Conservation (phyloP, 1,140 invertebrate genomes). For the Drosophila dunni region DNA sequence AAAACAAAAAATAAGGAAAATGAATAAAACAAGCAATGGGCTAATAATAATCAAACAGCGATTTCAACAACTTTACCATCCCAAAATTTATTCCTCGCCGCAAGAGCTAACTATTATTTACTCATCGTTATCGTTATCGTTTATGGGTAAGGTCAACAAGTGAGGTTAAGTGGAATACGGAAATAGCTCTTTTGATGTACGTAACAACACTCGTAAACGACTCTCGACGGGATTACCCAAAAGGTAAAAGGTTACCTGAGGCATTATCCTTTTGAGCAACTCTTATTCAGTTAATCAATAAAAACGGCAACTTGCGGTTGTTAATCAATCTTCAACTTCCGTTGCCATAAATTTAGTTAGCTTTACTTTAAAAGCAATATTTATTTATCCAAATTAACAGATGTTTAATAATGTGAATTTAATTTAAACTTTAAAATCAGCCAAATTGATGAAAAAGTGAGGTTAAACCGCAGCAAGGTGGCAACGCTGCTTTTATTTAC, state of each 20-base stretch:
- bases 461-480: too few species aligned
- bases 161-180: constrained; percentile 44
- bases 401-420: too few species aligned
- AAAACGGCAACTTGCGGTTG: neutral
- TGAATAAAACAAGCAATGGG: constrained; percentile 6
- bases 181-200: constrained; percentile 22
- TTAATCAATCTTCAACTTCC: too few species aligned
- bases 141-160: constrained; percentile 50
- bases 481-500: too few species aligned
- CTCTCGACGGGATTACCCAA: constrained; percentile 17
- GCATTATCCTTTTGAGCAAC: neutral
- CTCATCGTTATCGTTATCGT: constrained; percentile 55
- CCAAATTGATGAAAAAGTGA: too few species aligned
- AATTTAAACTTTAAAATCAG: too few species aligned
- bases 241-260: constrained; percentile 15
- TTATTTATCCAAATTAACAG: too few species aligned
- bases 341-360: too few species aligned
- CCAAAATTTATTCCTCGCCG: neutral
- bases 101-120: constrained; percentile 29
- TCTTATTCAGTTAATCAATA: constrained; percentile 2
- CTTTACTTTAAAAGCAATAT: too few species aligned
- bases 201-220: constrained; percentile 5
- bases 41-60: constrained; percentile 47
- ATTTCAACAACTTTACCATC: constrained; percentile 19
- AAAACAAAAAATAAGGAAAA: neutral